phyloP scores from a whole-genome alignment of 2,888 invertebrate genomes.

The Hipparchia semele region DNA sequence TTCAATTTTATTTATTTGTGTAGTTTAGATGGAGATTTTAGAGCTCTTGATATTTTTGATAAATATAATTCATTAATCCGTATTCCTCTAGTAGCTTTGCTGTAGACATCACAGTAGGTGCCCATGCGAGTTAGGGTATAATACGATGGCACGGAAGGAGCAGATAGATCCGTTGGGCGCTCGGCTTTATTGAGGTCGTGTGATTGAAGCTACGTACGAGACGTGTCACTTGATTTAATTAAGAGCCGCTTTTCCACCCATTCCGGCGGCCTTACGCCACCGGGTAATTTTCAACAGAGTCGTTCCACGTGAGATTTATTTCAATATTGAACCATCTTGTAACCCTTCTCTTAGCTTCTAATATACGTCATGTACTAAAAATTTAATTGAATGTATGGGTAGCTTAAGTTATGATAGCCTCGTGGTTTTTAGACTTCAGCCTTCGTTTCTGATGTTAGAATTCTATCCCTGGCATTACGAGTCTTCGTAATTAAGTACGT shows the following conservation, averaged over 20 bases:
- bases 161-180: conserved; percentile 66
- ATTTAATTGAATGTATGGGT: not conserved
- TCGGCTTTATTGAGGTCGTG: conserved; percentile 78
- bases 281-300: conserved; percentile 76
- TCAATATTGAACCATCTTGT: conserved; percentile 63
- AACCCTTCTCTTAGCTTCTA: conserved; percentile 43
- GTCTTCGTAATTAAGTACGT: too few relatives aligned
- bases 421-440: too few relatives aligned
- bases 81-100: not conserved
- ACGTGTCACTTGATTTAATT: conserved; percentile 83
- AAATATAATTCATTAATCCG: not conserved
- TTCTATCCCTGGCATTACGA: too few relatives aligned
- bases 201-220: conserved; percentile 80
- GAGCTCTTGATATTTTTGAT: too few relatives aligned
- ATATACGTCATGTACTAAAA: conserved; percentile 21
- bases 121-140: not conserved
- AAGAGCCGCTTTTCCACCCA: conserved; percentile 80
- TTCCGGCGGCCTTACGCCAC: conserved; percentile 71
- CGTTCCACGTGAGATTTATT: conserved; percentile 76
- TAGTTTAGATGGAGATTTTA: too few relatives aligned
- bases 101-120: not conserved
- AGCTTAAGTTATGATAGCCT: not conserved
- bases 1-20: too few relatives aligned
- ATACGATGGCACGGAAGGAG: conserved; percentile 47
- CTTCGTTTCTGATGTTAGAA: too few relatives aligned